phyloP scores from a whole-genome alignment of 1,140 invertebrate species.

The Helicoverpa armigera region DNA sequence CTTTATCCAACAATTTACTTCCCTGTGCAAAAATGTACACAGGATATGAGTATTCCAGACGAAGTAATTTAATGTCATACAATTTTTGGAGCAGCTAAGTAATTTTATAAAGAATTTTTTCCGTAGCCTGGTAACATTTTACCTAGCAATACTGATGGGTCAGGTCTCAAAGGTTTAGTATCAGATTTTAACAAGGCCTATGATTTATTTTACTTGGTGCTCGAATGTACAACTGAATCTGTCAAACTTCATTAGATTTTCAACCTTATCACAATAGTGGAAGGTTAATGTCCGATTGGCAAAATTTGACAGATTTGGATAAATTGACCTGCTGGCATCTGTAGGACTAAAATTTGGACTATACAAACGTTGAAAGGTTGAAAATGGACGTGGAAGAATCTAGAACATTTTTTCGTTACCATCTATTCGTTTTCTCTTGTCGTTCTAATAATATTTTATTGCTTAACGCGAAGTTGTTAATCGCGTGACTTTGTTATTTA shows the following conservation, averaged over 20 bases:
- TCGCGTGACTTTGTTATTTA: background rate
- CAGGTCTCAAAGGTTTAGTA: constrained; percentile 10
- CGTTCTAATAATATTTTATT: constrained; percentile 18
- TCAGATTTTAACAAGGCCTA: constrained; percentile 22
- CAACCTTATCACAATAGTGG: no score
- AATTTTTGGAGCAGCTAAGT: no score
- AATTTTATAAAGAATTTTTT: no score
- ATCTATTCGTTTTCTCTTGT: constrained; percentile 16
- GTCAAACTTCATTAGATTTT: no score
- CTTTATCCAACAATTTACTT: no score
- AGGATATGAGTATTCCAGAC: no score
- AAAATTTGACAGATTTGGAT: no score
- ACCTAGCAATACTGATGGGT: constrained; percentile 10
- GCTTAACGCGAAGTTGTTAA: background rate
- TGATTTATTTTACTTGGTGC: background rate
- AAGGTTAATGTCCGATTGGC: no score
- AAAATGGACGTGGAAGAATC: constrained; percentile 17
- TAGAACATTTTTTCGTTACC: constrained; percentile 4
- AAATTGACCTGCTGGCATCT: no score
- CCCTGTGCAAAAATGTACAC: no score
- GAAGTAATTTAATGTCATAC: no score
- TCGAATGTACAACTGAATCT: no score
- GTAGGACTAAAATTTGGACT: constrained; percentile 1
- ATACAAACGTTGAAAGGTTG: background rate
- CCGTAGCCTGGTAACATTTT: background rate